Evolutionary conservation across 1,140 invertebrate genomes (phyloP).

Genomic region (Caenorhabditis briggsae): DNA sequence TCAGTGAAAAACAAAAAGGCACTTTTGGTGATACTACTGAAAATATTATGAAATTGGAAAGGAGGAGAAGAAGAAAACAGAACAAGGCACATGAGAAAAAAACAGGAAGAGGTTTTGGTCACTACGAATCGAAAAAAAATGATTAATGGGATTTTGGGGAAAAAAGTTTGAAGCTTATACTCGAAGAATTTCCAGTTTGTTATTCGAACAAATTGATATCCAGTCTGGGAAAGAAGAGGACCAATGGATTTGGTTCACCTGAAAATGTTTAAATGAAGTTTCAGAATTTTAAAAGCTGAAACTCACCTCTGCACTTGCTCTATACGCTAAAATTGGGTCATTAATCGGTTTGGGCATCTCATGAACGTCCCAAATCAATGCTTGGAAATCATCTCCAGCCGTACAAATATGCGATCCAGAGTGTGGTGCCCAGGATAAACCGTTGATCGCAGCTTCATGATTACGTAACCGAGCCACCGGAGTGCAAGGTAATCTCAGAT

Average conservation of each 20-base stretch:
- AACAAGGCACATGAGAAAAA: not conserved
- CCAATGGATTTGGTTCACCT: conserved; percentile 99
- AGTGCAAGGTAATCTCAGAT: conserved; percentile 96
- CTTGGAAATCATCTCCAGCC: conserved; percentile 91
- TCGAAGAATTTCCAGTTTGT: conserved; percentile 94
- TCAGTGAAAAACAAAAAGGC: conserved; percentile 45
- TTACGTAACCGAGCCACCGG: conserved; percentile 96
- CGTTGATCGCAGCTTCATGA: conserved; percentile 90
- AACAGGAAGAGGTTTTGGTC: not conserved
- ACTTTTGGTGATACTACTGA: conserved; percentile 44
- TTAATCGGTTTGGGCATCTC: conserved; percentile 73
- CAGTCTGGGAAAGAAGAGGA: conserved; percentile 99
- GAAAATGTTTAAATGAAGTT: conserved; percentile 35
- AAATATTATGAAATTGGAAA: conserved; percentile 15
- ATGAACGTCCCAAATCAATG: conserved; percentile 98
- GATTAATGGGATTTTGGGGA: conserved; percentile 17
- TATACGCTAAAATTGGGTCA: conserved; percentile 94
- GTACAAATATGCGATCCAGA: conserved; percentile 82
- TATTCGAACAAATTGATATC: conserved; percentile 99
- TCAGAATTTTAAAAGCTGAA: conserved; percentile 49
- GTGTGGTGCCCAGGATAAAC: conserved; percentile 99
- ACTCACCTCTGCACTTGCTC: conserved; percentile 89
- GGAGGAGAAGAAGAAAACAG: not conserved
- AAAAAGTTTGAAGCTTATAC: conserved; percentile 80
- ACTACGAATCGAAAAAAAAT: conserved; percentile 45